Conservation (phyloP, 1,140 invertebrate species). For the Drosophila tristis region DNA sequence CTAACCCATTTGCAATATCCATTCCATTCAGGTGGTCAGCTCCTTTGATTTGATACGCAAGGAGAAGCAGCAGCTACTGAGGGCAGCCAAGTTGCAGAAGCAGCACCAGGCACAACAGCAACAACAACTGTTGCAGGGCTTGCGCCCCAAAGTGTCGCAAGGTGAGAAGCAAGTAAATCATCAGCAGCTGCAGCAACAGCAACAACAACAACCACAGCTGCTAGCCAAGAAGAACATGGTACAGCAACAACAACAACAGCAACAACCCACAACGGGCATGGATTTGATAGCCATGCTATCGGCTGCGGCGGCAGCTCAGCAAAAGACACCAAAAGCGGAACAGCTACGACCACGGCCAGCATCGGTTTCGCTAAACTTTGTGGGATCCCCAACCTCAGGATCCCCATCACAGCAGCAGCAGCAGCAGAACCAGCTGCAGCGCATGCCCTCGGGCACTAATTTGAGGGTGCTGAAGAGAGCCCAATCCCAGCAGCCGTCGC, state of each 20-base stretch:
- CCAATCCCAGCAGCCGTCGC: conserved; percentile 63
- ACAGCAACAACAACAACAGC: conserved; percentile 44
- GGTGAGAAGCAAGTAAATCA: conserved; percentile 72
- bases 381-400: not conserved
- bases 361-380: conserved; percentile 71
- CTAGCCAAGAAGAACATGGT: conserved; percentile 33
- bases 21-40: conserved; percentile 68
- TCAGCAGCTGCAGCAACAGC: conserved; percentile 36
- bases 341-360: conserved; percentile 73
- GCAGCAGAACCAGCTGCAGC: conserved; percentile 51
- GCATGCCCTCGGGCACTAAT: conserved; percentile 80
- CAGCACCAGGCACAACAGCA: conserved; percentile 57
- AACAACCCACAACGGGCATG: conserved; percentile 62
- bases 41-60: conserved; percentile 83
- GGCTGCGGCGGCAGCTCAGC: conserved; percentile 63
- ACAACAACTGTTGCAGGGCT: conserved; percentile 53
- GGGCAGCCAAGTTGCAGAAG: conserved; percentile 67
- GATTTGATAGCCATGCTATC: conserved; percentile 72
- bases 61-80: conserved; percentile 76
- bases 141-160: conserved; percentile 48
- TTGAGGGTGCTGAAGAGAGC: conserved; percentile 65
- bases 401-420: conserved; percentile 3
- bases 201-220: conserved; percentile 28
- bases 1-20: no score
- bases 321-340: conserved; percentile 47